Evolutionary conservation across 1,140 invertebrate genomes (phyloP), one percentile per base, ranked within the genome.

Genomic region (Mamestra configurata): DNA sequence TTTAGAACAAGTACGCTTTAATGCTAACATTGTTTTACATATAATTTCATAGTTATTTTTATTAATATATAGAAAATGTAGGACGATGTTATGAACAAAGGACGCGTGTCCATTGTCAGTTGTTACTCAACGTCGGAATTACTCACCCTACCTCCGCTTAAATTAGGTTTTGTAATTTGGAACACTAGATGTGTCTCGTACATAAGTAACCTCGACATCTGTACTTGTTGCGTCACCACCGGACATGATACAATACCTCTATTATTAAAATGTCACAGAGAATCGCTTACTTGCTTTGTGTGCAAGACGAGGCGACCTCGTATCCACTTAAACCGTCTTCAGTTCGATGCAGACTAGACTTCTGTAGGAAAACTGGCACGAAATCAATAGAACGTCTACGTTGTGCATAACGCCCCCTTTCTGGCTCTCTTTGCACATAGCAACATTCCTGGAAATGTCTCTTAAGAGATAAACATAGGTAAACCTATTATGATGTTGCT

Each of bases 231-330:
- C 79, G 53, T 80, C 77, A 84, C 75, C 81, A 79, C 76, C 80
- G 83, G 80, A 82, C 81, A 77, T 82, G 79, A 84, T 79, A 83
- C 82, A 83, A 83, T 83, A 75, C 79, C 71, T 79, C 76, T 79
- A 81, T 83, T 83, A 83, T 83, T 82, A 85, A 82, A 77, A 71
- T 79, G 79, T 82, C 80, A 80, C 77, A 79, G 80, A 81, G 71
- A 71, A 68, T 77, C 57, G 55, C 79, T 84, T 82, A 80, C 72
- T 77, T 49, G 78, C 57, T 78, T 73, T 78, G 70, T 76, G 53
- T 66, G 71, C 49, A 59, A 80, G 79, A 83, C 55, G 75, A 72
- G 66, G 40, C 53, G 82, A 77, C 84, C 82, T 85, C 80, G 82
- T 20, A 55, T 55, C 77, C 68, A 82, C 75, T 81, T 80, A 57